These are phyloP conservation scores for Pollenia labialis DNA, from an alignment of 2,888 invertebrate species.

Conservation along the genomic window DNA sequence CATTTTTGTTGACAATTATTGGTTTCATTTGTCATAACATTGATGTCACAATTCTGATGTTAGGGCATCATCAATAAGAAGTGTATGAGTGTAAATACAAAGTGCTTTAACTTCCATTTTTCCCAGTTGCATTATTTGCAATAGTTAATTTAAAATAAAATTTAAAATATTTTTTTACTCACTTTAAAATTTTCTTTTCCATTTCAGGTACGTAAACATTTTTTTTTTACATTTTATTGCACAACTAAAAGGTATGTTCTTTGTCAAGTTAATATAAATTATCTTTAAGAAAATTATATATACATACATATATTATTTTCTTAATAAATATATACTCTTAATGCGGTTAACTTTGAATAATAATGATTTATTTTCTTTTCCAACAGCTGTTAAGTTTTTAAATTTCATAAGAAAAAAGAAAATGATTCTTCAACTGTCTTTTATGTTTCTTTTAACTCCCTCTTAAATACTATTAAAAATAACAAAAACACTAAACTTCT, in stretches of 20 bases:
- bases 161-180: no score
- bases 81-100: no score
- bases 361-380: background rate
- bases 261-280: background rate
- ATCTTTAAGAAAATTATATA: background rate
- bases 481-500: slow-evolving; percentile 32
- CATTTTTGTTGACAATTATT: no score
- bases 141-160: no score
- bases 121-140: no score
- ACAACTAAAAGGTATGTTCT: slow-evolving; percentile 2
- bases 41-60: no score
- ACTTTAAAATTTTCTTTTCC: background rate
- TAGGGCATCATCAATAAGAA: no score
- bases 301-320: no score
- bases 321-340: background rate
- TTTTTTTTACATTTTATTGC: background rate
- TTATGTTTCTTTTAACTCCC: background rate
- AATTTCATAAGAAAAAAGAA: slow-evolving; percentile 12
- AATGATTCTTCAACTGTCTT: slow-evolving; percentile 14
- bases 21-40: no score
- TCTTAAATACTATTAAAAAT: slow-evolving; percentile 39
- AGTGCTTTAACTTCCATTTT: no score
- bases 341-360: background rate
- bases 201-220: slow-evolving; percentile 41
- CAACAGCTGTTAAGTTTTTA: slow-evolving; percentile 34